phyloP scores from a whole-genome alignment of 1,140 invertebrate species.

The Psix sp. region DNA sequence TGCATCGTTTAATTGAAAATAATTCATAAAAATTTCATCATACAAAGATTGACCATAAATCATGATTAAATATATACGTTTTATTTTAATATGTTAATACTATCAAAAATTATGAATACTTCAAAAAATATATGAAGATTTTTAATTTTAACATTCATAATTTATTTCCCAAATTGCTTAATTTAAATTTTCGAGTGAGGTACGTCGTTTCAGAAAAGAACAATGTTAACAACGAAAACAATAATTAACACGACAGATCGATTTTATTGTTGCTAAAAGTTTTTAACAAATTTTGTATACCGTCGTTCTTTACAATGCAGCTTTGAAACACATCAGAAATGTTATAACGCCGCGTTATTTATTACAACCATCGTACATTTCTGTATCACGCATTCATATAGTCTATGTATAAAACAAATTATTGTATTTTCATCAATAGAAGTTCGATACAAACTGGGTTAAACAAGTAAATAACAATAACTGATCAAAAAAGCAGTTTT shows the following conservation, averaged over 20 bases:
- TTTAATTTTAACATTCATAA: not conserved
- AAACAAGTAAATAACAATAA: not conserved
- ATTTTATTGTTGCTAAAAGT: conserved; percentile 34
- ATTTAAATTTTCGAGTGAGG: too few species aligned
- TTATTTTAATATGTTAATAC: too few species aligned
- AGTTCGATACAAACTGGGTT: conserved; percentile 8
- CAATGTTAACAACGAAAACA: conserved; percentile 4
- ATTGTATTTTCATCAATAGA: conserved; percentile 14
- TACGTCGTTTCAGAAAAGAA: too few species aligned
- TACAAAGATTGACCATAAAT: conserved; percentile 4
- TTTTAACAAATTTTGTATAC: conserved; percentile 15
- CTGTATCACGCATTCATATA: conserved; percentile 32
- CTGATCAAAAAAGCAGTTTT: conserved; percentile 3
- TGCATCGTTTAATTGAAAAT: conserved; percentile 30
- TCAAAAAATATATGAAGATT: not conserved
- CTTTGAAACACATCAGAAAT: conserved; percentile 32
- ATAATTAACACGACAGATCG: conserved; percentile 19
- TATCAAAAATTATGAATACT: not conserved
- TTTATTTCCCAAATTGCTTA: too few species aligned
- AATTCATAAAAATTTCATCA: conserved; percentile 27
- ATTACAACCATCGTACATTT: conserved; percentile 36
- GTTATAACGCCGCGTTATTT: conserved; percentile 34
- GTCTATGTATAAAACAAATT: conserved; percentile 31
- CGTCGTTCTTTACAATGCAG: conserved; percentile 31
- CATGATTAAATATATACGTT: too few species aligned